Conservation (phyloP, 2,113 vertebrate genomes). For the Rana temporaria region DNA sequence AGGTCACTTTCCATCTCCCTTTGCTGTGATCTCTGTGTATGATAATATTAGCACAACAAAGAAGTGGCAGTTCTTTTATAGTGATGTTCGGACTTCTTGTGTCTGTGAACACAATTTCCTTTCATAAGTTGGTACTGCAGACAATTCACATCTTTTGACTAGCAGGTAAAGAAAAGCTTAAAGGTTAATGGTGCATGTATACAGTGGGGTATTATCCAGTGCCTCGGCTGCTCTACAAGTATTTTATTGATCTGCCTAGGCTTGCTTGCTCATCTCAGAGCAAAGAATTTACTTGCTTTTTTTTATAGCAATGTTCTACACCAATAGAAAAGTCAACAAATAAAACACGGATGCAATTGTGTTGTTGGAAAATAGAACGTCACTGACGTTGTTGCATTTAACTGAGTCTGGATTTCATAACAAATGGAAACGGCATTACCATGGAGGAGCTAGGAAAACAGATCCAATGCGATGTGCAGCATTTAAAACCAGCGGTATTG, state of each 20-base stretch:
- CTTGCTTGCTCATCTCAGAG: constrained; percentile 41
- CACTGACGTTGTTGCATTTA: not conserved
- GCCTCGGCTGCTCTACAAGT: constrained; percentile 37
- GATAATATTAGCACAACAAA: constrained; percentile 29
- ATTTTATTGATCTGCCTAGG: constrained; percentile 52
- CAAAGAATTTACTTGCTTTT: constrained; percentile 36
- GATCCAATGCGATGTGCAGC: not conserved
- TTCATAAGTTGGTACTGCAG: constrained; percentile 14
- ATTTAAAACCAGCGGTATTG: not conserved
- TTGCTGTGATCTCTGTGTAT: constrained; percentile 26
- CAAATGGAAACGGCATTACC: constrained; percentile 11
- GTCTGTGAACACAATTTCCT: not conserved
- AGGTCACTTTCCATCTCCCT: constrained; percentile 33
- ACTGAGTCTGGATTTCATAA: not conserved
- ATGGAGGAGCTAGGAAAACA: not conserved
- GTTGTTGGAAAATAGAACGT: not conserved
- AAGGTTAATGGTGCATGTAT: constrained; percentile 52
- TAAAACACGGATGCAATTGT: constrained; percentile 38
- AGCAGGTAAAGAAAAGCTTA: constrained; percentile 43
- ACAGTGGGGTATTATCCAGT: constrained; percentile 41
- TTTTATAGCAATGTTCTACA: constrained; percentile 36
- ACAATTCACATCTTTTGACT: constrained; percentile 43
- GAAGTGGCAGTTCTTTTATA: constrained; percentile 19
- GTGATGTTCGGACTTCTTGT: constrained; percentile 2
- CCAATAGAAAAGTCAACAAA: constrained; percentile 26